Evolutionary conservation across 2,888 invertebrate species (phyloP), one percentile per base, ranked within the genome.

Genomic region (Agrotis clavis): DNA sequence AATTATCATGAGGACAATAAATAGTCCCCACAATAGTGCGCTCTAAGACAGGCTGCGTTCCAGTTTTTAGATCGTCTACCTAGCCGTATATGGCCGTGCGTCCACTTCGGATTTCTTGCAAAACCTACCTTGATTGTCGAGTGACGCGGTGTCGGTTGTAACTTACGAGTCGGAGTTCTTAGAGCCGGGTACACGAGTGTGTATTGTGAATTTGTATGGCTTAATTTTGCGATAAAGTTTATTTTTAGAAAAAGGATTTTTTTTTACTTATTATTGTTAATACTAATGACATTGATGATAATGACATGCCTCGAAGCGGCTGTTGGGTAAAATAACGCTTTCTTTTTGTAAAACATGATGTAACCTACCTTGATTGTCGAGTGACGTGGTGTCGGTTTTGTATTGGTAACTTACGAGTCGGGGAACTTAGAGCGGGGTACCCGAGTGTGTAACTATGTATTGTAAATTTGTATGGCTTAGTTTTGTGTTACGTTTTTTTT

Each of bases 41-140:
- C 61, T 65, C 69, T 71, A 74, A 77, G 77, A 69, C 78, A 77
- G 71, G 77, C 77, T 83, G 76, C 86, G 86, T 87, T 87, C 90
- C 85, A 92, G 86, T 92, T 91, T 91, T 92, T 92, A 91, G 90
- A 89, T 85, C 85, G 81, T 84, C 88, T 85, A 83, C 71, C 68
- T 50, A 75, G 30, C 90, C 91, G 21, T 91, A 90, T 90, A 92
- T 84, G 92, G 92, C 70, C 25, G 62, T 67, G 79, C 77, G 88
- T 89, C 88, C 87, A 88, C 85, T 86, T 84, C 71, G 81, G 84
- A 72, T 87, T 88, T 89, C 90, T 90, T 89, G 90, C 91, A 88
- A 91, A 90, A 90, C 88, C 87, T 79, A 85, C 74, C 85, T 83
- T 87, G 91, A 89, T 90, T 87, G 89, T 87, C 86, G 86, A 83